phyloP scores from a whole-genome alignment of 2,797 vertebrate genomes.

The Bradypodion ventrale region DNA sequence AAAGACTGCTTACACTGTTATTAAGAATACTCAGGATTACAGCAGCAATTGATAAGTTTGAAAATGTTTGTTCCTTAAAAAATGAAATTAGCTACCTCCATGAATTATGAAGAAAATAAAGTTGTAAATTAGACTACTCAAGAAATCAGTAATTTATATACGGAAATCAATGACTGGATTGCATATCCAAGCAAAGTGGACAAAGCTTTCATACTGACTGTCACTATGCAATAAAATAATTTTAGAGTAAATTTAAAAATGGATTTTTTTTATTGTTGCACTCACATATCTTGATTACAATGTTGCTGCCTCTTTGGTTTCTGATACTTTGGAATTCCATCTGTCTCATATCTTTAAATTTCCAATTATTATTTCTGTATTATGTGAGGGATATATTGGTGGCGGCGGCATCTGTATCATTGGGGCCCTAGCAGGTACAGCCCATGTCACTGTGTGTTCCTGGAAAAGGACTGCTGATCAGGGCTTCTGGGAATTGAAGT shows the following conservation, averaged over 20 bases:
- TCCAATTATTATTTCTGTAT: background rate
- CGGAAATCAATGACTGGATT: background rate
- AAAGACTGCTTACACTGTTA: background rate
- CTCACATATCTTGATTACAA: background rate
- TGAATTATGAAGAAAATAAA: background rate
- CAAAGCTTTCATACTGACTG: slow-evolving; percentile 10
- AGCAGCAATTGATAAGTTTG: background rate
- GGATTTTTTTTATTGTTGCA: background rate
- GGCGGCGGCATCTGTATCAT: background rate
- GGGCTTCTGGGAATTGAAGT: no score
- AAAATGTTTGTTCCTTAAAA: background rate
- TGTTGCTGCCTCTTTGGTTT: background rate
- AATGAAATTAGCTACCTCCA: slow-evolving; percentile 9
- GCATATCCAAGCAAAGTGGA: background rate
- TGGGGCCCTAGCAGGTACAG: background rate
- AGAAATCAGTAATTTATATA: background rate
- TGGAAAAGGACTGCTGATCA: background rate
- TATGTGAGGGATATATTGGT: background rate
- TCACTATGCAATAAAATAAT: background rate
- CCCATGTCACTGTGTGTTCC: background rate
- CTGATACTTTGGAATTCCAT: background rate
- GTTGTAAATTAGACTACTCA: slow-evolving; percentile 27
- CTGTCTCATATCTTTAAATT: background rate
- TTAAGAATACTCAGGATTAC: background rate
- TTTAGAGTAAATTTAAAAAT: background rate